Percentiles rank a stretch among this genome's conserved stretches.
phyloP scores from a whole-genome alignment of 2,797 vertebrate genomes.

The Chanos chanos region DNA sequence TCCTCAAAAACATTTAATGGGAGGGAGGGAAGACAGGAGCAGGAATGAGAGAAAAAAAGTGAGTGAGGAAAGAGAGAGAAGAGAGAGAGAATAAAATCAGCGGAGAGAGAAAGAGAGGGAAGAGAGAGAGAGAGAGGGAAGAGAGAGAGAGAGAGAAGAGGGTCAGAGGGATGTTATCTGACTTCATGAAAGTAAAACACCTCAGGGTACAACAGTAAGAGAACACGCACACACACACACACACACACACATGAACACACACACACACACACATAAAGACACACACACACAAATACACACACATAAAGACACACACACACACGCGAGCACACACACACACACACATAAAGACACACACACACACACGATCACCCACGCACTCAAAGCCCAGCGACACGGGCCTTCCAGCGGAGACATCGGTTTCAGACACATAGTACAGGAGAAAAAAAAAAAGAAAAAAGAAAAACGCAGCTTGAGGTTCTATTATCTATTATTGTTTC shows the following conservation, averaged over 20 bases:
- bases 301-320: too few relatives aligned
- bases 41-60: background rate
- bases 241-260: constrained; percentile 35
- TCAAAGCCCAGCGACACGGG: constrained; percentile 19
- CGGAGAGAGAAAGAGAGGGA: constrained; percentile 51
- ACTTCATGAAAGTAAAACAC: constrained; percentile 77
- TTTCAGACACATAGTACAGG: too few relatives aligned
- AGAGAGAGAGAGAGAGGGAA: background rate
- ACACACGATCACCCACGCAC: constrained; percentile 3
- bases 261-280: constrained; percentile 45
- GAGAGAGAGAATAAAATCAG: constrained; percentile 65
- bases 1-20: constrained; percentile 72
- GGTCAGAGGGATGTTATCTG: constrained; percentile 71
- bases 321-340: constrained; percentile 7
- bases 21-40: constrained; percentile 29
- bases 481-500: too few relatives aligned
- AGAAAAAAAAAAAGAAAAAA: too few relatives aligned
- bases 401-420: too few relatives aligned
- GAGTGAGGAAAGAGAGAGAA: constrained; percentile 9
- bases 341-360: constrained; percentile 1
- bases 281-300: constrained; percentile 35
- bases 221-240: constrained; percentile 66
- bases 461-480: too few relatives aligned
- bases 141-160: constrained; percentile 32
- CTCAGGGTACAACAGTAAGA: constrained; percentile 66